Conservation (phyloP, 2,113 vertebrate genomes). For the Propithecus coquereli region DNA sequence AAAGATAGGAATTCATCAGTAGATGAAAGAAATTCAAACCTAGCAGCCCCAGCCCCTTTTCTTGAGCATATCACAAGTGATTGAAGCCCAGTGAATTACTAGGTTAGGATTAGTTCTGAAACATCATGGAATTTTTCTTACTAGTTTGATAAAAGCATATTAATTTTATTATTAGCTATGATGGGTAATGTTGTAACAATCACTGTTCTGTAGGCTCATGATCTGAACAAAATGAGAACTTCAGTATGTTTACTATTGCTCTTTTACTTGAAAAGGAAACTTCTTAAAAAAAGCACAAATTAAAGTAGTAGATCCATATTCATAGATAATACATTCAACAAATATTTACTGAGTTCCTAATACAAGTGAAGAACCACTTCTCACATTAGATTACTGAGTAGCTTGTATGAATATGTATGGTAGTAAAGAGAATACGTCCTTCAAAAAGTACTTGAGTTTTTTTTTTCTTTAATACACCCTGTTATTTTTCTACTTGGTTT, state of each 20-base stretch:
- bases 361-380: constrained; percentile 22
- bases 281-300: constrained; percentile 55
- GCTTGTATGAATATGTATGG: background rate
- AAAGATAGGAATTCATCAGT: background rate
- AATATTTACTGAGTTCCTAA: constrained; percentile 24
- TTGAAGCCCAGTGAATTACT: background rate
- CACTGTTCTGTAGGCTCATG: constrained; percentile 1
- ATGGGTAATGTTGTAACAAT: background rate
- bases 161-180: constrained; percentile 3
- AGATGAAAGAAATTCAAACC: background rate
- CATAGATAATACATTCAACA: background rate
- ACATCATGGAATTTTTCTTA: background rate
- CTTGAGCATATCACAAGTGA: background rate
- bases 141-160: background rate
- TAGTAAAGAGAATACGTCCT: background rate
- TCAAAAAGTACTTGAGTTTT: constrained; percentile 20
- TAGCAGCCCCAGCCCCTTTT: background rate
- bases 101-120: constrained; percentile 12
- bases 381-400: constrained; percentile 11
- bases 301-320: constrained; percentile 9
- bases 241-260: constrained; percentile 53
- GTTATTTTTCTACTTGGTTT: constrained; percentile 69
- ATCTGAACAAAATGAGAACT: constrained; percentile 31
- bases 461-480: background rate
- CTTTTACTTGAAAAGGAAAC: constrained; percentile 55